These are phyloP conservation scores for Syngnathus rostellatus DNA, from an alignment of 2,797 vertebrate genomes.

Conservation along the genomic window DNA sequence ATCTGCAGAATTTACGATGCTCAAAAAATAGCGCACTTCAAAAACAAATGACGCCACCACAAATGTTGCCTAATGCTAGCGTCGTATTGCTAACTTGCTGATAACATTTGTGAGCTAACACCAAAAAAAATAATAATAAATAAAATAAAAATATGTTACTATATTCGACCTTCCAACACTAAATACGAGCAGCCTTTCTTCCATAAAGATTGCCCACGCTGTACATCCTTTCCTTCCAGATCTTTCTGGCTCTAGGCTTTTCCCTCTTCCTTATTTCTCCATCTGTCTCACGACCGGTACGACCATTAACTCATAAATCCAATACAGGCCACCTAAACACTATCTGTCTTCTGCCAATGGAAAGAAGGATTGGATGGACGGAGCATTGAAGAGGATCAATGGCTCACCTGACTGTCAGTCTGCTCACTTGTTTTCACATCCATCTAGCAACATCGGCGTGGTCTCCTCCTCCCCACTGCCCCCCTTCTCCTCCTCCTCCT, in stretches of 20 bases:
- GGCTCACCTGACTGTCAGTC: conserved; percentile 67
- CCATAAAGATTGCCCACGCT: too few relatives aligned
- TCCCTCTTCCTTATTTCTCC: conserved; percentile 54
- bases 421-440: conserved; percentile 73
- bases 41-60: too few relatives aligned
- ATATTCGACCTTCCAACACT: too few relatives aligned
- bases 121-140: too few relatives aligned
- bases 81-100: too few relatives aligned
- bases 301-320: conserved; percentile 79
- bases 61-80: too few relatives aligned
- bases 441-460: conserved; percentile 51
- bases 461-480: conserved; percentile 3
- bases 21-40: too few relatives aligned
- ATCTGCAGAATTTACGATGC: too few relatives aligned
- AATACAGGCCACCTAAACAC: conserved; percentile 76
- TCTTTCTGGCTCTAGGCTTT: conserved; percentile 19
- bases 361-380: conserved; percentile 46
- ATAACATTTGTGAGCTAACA: too few relatives aligned
- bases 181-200: too few relatives aligned
- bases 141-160: too few relatives aligned
- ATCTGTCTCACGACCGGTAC: conserved; percentile 62
- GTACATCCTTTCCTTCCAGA: not conserved
- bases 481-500: not conserved
- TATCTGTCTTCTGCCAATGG: conserved; percentile 67
- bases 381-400: conserved; percentile 67